Conservation (phyloP, 1,140 invertebrate genomes). For the Drosophila arizonae region DNA sequence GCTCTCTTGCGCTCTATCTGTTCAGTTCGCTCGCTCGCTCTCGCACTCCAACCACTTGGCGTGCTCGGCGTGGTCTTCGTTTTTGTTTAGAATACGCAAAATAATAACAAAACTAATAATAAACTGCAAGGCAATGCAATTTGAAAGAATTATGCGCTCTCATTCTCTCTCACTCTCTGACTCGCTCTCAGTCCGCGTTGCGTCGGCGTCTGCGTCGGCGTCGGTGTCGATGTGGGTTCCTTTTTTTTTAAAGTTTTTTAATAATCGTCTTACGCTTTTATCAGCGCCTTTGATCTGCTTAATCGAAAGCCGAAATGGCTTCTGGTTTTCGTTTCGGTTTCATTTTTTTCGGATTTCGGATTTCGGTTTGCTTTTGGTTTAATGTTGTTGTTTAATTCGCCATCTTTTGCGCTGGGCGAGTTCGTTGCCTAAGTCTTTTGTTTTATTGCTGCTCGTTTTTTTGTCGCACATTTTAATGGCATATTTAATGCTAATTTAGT, state of each 20-base stretch:
- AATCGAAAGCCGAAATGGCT: constrained; percentile 75
- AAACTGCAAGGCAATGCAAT: constrained; percentile 79
- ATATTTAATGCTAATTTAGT: constrained; percentile 74
- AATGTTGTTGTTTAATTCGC: background rate
- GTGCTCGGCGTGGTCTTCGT: constrained; percentile 34
- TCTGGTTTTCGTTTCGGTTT: constrained; percentile 59
- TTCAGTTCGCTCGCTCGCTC: constrained; percentile 9
- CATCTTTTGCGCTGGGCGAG: constrained; percentile 15
- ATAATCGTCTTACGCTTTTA: constrained; percentile 75
- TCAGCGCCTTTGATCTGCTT: constrained; percentile 69
- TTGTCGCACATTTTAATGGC: constrained; percentile 35
- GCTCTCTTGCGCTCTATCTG: constrained; percentile 20
- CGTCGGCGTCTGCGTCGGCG: background rate
- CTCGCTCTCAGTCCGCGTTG: background rate
- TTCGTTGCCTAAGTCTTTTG: constrained; percentile 79
- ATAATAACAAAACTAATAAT: constrained; percentile 83
- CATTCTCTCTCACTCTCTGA: constrained; percentile 1
- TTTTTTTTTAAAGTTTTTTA: constrained; percentile 38
- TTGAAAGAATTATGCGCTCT: constrained; percentile 62
- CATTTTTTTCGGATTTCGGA: constrained; percentile 26
- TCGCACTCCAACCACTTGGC: background rate
- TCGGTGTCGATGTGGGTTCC: constrained; percentile 30
- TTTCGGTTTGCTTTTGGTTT: background rate
- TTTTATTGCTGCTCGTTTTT: constrained; percentile 42
- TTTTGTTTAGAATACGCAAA: constrained; percentile 83